These are phyloP conservation scores for Echinops telfairi DNA, from an alignment of 2,113 vertebrate genomes.

Conservation along the genomic window DNA sequence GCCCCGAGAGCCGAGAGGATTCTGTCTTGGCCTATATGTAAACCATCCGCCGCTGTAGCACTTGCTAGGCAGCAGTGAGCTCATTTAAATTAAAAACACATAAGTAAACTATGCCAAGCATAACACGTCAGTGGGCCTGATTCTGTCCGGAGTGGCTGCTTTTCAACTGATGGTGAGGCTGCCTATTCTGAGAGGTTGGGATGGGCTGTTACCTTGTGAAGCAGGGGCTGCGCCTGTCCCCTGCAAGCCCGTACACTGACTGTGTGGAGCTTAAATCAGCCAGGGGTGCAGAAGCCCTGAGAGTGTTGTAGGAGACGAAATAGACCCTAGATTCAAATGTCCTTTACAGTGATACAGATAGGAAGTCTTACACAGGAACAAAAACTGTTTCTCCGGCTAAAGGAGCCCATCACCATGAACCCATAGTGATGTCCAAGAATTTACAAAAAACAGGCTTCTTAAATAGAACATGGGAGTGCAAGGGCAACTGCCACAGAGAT, in stretches of 20 bases:
- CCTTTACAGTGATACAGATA: too few relatives aligned
- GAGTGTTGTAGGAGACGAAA: too few relatives aligned
- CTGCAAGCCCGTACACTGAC: fast-evolving
- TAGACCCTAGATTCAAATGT: too few relatives aligned
- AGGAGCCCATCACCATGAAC: too few relatives aligned
- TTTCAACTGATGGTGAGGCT: background rate
- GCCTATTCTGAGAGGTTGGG: background rate
- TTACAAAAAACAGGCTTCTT: too few relatives aligned
- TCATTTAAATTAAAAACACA: background rate
- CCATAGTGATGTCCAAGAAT: too few relatives aligned
- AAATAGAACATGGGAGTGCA: too few relatives aligned
- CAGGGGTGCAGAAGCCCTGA: too few relatives aligned
- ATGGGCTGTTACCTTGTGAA: background rate
- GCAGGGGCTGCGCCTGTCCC: background rate
- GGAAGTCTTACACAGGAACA: too few relatives aligned
- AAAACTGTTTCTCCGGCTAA: too few relatives aligned
- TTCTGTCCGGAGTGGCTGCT: background rate
- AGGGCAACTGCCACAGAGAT: too few relatives aligned
- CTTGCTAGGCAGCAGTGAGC: background rate
- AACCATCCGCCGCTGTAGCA: background rate
- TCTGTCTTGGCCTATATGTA: background rate
- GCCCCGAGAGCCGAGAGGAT: background rate
- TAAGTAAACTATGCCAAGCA: background rate
- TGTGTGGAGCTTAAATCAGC: background rate
- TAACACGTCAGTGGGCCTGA: background rate